A percentile compares a stretch with the other conserved stretches of the same genome.
phyloP scores from a whole-genome alignment of 2,113 vertebrate species.

The Psittacara wagleri region DNA sequence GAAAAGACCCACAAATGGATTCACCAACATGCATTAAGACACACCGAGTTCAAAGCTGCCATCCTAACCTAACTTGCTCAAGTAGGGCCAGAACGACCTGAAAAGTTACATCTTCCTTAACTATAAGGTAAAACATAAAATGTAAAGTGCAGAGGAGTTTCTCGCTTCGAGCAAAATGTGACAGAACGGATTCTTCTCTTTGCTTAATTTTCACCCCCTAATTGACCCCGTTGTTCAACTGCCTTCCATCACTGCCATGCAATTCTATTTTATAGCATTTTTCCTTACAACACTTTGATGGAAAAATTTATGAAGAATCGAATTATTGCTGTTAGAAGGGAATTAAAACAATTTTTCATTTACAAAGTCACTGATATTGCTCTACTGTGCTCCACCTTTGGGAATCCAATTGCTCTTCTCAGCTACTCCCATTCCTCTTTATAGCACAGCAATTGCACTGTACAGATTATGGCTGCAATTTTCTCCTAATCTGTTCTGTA shows the following conservation, averaged over 20 bases:
- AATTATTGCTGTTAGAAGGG: constrained; percentile 84
- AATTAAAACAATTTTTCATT: constrained; percentile 91
- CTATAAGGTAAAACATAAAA: background rate
- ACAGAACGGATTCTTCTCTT: constrained; percentile 20
- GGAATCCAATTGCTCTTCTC: constrained; percentile 73
- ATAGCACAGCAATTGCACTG: constrained; percentile 73
- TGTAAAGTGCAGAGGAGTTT: background rate
- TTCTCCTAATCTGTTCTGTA: constrained; percentile 81
- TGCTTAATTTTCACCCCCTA: constrained; percentile 58
- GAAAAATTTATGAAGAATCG: constrained; percentile 87
- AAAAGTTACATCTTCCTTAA: constrained; percentile 8
- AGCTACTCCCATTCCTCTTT: constrained; percentile 79
- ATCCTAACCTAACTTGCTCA: background rate
- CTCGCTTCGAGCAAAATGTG: constrained; percentile 4
- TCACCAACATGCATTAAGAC: background rate
- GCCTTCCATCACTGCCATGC: constrained; percentile 55
- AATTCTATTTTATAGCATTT: constrained; percentile 69
- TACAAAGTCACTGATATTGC: constrained; percentile 78
- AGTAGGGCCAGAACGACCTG: background rate
- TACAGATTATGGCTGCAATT: constrained; percentile 84
- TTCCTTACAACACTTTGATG: constrained; percentile 80
- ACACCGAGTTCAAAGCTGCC: background rate
- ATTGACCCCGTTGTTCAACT: constrained; percentile 64
- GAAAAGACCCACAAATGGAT: background rate
- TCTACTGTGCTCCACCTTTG: constrained; percentile 80